Base-by-base conservation (phyloP, 2,888 invertebrate species). In the Erpobdella octoculata region DNA sequence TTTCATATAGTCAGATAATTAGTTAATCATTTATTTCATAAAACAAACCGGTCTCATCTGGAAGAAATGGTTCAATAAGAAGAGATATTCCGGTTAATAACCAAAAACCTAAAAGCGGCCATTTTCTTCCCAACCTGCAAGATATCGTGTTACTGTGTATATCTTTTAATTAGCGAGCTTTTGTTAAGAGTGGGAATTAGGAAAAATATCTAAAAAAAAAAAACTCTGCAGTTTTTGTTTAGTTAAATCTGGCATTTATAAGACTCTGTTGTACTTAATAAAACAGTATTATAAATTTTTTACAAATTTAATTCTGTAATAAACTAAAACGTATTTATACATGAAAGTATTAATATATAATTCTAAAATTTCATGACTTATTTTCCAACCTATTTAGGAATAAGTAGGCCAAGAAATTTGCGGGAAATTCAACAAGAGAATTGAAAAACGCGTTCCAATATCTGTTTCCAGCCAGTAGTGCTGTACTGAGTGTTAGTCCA, bases 61-160 rank as follows among this genome's bases (percentile, higher is more conserved):
- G 71, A 41, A 67, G 64, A 67, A 74, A 64, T 28, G 66, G 38
- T 12, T 74, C 71, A n/a, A 75, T 36, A 33, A 72, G 46, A 41
- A 80, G 79, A 72, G 79, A 75, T 12, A 80, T 69, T 9, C 81
- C 81, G 76, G 80, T 73, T 12, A 76, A 48, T 15, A 75, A 64
- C 46, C 74, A 75, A 46, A 72, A 76, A 15, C 72, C 69, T 37
- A 65, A 35, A 5, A 76, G 68, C 5, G 76, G 76, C 67, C 73
- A 71, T 12, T 76, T 73, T 21, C 76, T 65, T 18, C 76, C 76
- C 37, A 46, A 76, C 38, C 76, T 76, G 71, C 28, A 61, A 46
- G 37, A 28, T 41, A 41, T 48, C 25, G 53, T 53, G 18, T 18
- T 15, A n/a, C 28, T 15, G 53, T 12, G 15, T 53, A 21, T 2